Evolutionary conservation across 2,797 vertebrate genomes (phyloP), one percentile per base, ranked within the genome.

Genomic region (Platalea minor): DNA sequence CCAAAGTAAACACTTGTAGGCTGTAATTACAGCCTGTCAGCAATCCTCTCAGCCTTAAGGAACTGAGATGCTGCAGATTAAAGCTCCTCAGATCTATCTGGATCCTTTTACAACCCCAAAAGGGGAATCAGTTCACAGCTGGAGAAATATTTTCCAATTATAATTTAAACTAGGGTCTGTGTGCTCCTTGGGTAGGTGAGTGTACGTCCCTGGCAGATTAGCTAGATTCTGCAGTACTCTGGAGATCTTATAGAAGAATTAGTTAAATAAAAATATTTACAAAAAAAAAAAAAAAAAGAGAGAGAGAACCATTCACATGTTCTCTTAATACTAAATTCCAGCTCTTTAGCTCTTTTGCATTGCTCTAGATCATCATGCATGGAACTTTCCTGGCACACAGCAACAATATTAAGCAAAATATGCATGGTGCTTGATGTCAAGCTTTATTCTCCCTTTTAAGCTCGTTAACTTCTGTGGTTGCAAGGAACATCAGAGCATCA

Each of bases 1-100:
- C 28, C 46, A 77, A 89, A 84, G 74, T 53, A 85, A 94, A 91
- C 51, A 82, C 56, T 63, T 64, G 28, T 48, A 82, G 59, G 29
- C 43, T 86, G 51, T 78, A 90, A 92, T 91, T 94, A 64, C 88
- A 80, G 50, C 41, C 53, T 76, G 35, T 76, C 72, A 75, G 51
- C 67, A 79, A 57, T 43, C 45, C 43, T 43, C 56, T 92, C 85
- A 93, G 73, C 33, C 45, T 70, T 61, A 53, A 93, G 41, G 46
- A 93, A 76, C 28, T 23, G 67, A 70, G 65, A 54, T 64, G 39
- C 37, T 72, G 31, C 33, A 85, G 48, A 60, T 8, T 56, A 69
- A 85, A 85, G 43, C 24, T 90, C n/a, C 31, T 91, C 68, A 89
- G 60, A 64, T 85, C 29, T 63, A 25, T 67, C 56, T 61, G 53